Base-by-base conservation (phyloP, 2,888 invertebrate species). In the Drosophila demipolita region DNA sequence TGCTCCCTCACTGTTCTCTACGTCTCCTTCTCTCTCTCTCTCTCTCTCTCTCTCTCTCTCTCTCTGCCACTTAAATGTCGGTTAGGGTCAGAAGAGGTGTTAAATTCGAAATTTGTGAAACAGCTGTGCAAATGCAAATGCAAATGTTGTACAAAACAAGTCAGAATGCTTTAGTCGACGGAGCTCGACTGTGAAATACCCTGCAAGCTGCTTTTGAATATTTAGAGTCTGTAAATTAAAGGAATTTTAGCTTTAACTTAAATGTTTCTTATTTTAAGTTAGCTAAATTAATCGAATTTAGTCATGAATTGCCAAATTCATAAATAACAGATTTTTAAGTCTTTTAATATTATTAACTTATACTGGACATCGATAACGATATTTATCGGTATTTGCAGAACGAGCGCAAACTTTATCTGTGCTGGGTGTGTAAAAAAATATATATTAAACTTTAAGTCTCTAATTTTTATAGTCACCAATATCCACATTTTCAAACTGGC, bases 121-220 rank as follows among this genome's bases (percentile, higher is more conserved):
- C 84, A 83, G 80, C 84, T 87, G 70, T 23, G 55, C 65, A 73
- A 69, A 78, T 77, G 59, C 64, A 58, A 66, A 65, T 45, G 23
- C 23, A 45, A 45, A 45, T 45, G 45, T 45, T 45, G 8, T 3
- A 4, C 23, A 45, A 45, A 45, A 23, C 45, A 45, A 23, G 23
- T 15, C 45, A 2, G 4, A 45, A 23, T 15, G 23, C 15, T 12
- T 20, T 3, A 12, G 0, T 20, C 7, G 7, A 12, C 20, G 23
- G 1, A 15, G 23, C 8, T 0, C 23, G 15, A 45, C 45, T 4
- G 15, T 0, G 4, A 23, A 4, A 23, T 45, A 23, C 45, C 8
- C 23, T 45, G 40, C 17, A 38, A 15, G 2, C 17, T 17, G 38
- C 8, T 38, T 1, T 8, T 15, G 8, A 15, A 23, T 23, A 8